Conservation (phyloP, 2,888 invertebrate genomes). For the Syritta pipiens region DNA sequence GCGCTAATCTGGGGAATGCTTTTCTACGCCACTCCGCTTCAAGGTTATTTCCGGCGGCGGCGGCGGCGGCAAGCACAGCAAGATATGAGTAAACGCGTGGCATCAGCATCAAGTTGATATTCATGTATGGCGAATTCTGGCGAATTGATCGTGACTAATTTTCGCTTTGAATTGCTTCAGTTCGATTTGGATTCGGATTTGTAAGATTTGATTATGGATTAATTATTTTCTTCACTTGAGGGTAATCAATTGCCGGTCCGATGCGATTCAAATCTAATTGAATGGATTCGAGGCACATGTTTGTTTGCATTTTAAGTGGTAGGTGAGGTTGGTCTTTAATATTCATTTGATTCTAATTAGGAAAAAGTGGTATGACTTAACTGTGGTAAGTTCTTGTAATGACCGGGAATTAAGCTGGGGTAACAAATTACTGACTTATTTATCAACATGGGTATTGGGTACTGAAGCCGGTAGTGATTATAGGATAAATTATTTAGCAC, state of each 20-base stretch:
- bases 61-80: background rate
- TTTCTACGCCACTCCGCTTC: constrained; percentile 31
- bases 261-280: constrained; percentile 19
- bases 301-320: constrained; percentile 41
- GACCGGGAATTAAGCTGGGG: constrained; percentile 12
- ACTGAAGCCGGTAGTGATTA: background rate
- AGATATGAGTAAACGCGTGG: constrained; percentile 23
- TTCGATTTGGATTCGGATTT: constrained; percentile 20
- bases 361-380: constrained; percentile 37
- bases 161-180: constrained; percentile 19
- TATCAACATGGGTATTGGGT: background rate
- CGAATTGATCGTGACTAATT: constrained; percentile 64
- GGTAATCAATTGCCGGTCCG: constrained; percentile 38
- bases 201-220: constrained; percentile 46
- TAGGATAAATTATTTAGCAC: background rate
- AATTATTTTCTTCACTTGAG: constrained; percentile 49
- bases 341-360: constrained; percentile 52
- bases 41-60: constrained; percentile 64
- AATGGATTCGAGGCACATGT: constrained; percentile 9
- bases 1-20: constrained; percentile 17
- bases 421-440: constrained; percentile 30
- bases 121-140: constrained; percentile 26
- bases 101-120: constrained; percentile 34
- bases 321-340: constrained; percentile 50
- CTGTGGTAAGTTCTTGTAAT: constrained; percentile 36